Base-by-base conservation (phyloP, 2,888 invertebrate genomes). In the Proisotoma minuta region DNA sequence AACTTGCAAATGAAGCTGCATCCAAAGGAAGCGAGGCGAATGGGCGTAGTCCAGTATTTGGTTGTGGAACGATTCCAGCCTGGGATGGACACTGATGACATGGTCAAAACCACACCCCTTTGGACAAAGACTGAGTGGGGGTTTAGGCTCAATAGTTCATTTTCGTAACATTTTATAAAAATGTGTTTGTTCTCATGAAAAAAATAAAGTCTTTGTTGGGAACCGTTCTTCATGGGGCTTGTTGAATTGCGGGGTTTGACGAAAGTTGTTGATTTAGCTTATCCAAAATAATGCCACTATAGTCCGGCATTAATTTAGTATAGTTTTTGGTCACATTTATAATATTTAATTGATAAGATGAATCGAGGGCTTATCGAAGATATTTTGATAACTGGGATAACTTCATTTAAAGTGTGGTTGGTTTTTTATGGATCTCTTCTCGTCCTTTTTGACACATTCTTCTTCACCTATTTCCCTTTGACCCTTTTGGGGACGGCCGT, bases 401-500 rank as follows among this genome's bases (percentile, higher is more conserved):
- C 56, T 8, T 56, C 56, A 3, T 65, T 68, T 22, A 68, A 65
- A 63, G 51, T 65, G 3, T 68, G 68, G 63, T 22, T 65, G 2
- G 48, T 47, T 26, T 10, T 60, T 3, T 65, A 62, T 43, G 62
- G 56, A 20, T 4, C 56, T 27, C 28, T 65, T 18, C 48, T 65
- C 4, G 26, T 68, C 27, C 10, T 57, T 2, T 3, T 47, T 8
- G 62, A 62, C 40, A 62, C 60, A 1, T 2, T 65, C 26, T 65
- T 62, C 50, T 49, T 47, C 47, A 57, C 62, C 1, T 62, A 59
- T 26, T 57, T 62, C 20, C 65, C 62, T 1, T 3, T 60, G 8
- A 49, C 59, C 8, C 8, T 68, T n/a, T 3, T 65, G 28, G 62
- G 62, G 15, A 47, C 63, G 2, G 3, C 53, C 12, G 20, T 61